A percentile compares a stretch with the other conserved stretches of the same genome.
phyloP scores from a whole-genome alignment of 2,113 vertebrate genomes.

The Dissostichus mawsoni region DNA sequence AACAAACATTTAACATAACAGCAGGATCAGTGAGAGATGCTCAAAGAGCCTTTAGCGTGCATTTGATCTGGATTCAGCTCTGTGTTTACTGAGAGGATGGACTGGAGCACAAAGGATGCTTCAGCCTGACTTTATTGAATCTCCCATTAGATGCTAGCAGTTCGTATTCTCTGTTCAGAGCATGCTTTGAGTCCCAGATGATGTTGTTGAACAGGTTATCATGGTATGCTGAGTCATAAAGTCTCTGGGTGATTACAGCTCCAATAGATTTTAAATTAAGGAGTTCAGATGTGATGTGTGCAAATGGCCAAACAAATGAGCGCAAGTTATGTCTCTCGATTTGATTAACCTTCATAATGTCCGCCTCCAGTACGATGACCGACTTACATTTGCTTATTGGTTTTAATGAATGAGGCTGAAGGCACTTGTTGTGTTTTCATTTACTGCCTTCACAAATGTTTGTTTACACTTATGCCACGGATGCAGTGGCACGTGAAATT shows the following conservation, averaged over 20 bases:
- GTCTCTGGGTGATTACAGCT: not conserved
- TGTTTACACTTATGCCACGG: conserved; percentile 48
- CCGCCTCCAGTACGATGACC: not conserved
- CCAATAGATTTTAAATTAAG: conserved; percentile 4
- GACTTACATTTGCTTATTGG: conserved; percentile 37
- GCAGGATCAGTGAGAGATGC: too few species aligned
- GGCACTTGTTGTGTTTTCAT: conserved; percentile 52
- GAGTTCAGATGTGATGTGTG: conserved; percentile 24
- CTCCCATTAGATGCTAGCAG: too few species aligned
- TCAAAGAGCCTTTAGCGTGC: too few species aligned
- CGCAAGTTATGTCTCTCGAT: conserved; percentile 55
- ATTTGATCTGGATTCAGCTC: too few species aligned
- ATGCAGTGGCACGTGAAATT: conserved; percentile 67
- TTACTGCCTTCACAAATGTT: conserved; percentile 57
- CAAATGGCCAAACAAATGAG: conserved; percentile 30
- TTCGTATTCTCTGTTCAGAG: too few species aligned
- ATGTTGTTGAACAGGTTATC: too few species aligned
- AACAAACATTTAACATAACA: too few species aligned
- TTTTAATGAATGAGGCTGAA: conserved; percentile 40
- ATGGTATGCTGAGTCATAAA: too few species aligned
- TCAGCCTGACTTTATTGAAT: too few species aligned
- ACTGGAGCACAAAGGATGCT: too few species aligned
- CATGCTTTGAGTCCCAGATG: too few species aligned
- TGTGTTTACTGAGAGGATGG: too few species aligned
- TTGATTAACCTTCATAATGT: conserved; percentile 58